These are phyloP conservation scores for Sorex maritimensis DNA, from an alignment of 2,797 vertebrate species.

Conservation along the genomic window DNA sequence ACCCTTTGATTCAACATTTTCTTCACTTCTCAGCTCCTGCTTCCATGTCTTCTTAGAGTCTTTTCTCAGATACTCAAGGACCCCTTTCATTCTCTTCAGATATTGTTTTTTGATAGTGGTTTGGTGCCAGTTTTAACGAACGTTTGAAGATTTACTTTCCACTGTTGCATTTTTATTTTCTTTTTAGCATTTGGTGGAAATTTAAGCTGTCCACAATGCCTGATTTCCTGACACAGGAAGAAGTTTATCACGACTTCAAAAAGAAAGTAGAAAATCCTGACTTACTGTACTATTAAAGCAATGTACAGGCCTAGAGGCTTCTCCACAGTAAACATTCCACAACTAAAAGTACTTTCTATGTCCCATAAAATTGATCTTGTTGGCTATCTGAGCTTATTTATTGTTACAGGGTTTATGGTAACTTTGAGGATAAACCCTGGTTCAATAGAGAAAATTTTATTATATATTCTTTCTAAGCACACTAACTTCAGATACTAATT, in stretches of 20 bases:
- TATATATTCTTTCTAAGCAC: constrained; percentile 25
- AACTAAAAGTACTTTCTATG: constrained; percentile 24
- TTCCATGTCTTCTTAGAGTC: too few relatives aligned
- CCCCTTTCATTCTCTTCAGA: background rate
- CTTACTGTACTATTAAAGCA: constrained; percentile 52
- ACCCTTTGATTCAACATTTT: too few relatives aligned
- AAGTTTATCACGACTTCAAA: constrained; percentile 57
- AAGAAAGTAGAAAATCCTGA: constrained; percentile 56
- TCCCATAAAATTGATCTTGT: constrained; percentile 34
- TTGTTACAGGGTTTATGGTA: background rate
- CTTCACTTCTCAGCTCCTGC: too few relatives aligned
- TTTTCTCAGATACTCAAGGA: too few relatives aligned
- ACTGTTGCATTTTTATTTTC: constrained; percentile 32
- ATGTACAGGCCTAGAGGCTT: constrained; percentile 25
- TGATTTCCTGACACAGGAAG: background rate
- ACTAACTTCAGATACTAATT: constrained; percentile 65
- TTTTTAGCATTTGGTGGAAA: constrained; percentile 16
- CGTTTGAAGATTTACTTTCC: constrained; percentile 3
- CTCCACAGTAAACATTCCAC: background rate
- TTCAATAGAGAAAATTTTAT: constrained; percentile 22
- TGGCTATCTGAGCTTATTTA: constrained; percentile 56
- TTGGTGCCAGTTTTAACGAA: constrained; percentile 6
- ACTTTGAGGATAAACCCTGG: constrained; percentile 35
- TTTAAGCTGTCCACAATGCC: constrained; percentile 29
- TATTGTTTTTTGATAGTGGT: constrained; percentile 50